A percentile compares a stretch with the other conserved stretches of the same genome.
These are phyloP conservation scores for Drosophila acutilabella DNA, from an alignment of 2,888 invertebrate species.

Conservation along the genomic window DNA sequence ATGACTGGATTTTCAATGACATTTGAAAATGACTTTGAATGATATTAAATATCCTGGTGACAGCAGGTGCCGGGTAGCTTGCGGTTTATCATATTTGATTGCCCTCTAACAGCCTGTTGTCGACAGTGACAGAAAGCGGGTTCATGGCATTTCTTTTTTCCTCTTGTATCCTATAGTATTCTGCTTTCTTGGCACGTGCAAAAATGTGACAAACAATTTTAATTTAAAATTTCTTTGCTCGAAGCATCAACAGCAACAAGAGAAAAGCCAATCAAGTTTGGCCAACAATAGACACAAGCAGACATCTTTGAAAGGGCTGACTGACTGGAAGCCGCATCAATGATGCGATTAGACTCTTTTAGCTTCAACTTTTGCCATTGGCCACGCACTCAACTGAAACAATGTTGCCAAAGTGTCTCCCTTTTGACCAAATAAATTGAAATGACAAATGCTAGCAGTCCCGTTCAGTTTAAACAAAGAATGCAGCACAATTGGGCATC, in stretches of 20 bases:
- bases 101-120: slow-evolving; percentile 14
- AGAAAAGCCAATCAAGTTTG: slow-evolving; percentile 60
- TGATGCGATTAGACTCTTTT: slow-evolving; percentile 62
- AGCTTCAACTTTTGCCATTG: slow-evolving; percentile 54
- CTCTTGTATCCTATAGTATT: slow-evolving; percentile 10
- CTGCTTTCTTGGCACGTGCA: slow-evolving; percentile 13
- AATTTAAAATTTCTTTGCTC: slow-evolving; percentile 51
- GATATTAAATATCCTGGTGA: slow-evolving; percentile 43
- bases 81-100: slow-evolving; percentile 56
- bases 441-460: slow-evolving; percentile 58
- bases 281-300: slow-evolving; percentile 47
- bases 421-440: slow-evolving; percentile 5
- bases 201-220: slow-evolving; percentile 48
- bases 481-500: slow-evolving; percentile 77
- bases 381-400: slow-evolving; percentile 59
- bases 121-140: slow-evolving; percentile 19
- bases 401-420: slow-evolving; percentile 38
- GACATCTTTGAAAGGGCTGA: slow-evolving; percentile 46
- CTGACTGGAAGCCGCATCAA: slow-evolving; percentile 48
- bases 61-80: slow-evolving; percentile 31
- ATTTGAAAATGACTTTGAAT: slow-evolving; percentile 23
- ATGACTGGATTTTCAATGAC: slow-evolving; percentile 28
- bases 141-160: slow-evolving; percentile 9
- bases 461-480: slow-evolving; percentile 53
- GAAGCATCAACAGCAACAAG: slow-evolving; percentile 5